Conservation (phyloP, 2,113 vertebrate species). For the Desmodus rotundus region DNA sequence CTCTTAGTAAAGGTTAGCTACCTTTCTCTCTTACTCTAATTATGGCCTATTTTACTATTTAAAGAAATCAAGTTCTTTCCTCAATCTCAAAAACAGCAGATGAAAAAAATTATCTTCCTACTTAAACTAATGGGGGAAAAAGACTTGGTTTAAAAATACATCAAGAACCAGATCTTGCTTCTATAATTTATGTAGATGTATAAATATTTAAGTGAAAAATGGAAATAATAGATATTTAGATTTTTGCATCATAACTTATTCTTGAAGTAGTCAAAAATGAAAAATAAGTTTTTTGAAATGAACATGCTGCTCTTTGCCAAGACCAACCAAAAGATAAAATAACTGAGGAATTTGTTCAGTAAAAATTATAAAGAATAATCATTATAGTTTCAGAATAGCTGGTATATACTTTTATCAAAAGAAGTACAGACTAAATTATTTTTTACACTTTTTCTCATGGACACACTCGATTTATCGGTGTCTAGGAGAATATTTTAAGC, state of each 20-base stretch:
- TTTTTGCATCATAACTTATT: not conserved
- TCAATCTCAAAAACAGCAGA: not conserved
- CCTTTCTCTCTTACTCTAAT: not conserved
- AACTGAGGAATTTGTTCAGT: not conserved
- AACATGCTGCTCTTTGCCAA: not conserved
- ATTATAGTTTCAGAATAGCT: not conserved
- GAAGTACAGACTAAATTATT: not conserved
- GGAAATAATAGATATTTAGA: not conserved
- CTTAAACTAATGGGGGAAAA: not conserved
- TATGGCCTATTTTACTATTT: not conserved
- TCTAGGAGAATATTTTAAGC: not conserved
- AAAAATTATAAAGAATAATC: not conserved
- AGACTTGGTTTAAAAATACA: not conserved
- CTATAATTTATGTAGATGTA: not conserved
- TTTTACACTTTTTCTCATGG: not conserved
- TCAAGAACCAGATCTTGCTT: not conserved
- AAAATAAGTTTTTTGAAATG: not conserved
- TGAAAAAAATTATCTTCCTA: not conserved
- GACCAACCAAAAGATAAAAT: conserved; percentile 17
- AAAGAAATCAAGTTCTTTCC: not conserved
- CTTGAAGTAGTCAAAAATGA: not conserved
- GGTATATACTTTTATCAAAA: not conserved
- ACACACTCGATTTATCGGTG: not conserved
- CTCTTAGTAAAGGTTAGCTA: not conserved
- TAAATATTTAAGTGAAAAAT: not conserved